A percentile compares a stretch with the other conserved stretches of the same genome.
phyloP scores from a whole-genome alignment of 2,888 invertebrate species.

The Melanchra persicariae region DNA sequence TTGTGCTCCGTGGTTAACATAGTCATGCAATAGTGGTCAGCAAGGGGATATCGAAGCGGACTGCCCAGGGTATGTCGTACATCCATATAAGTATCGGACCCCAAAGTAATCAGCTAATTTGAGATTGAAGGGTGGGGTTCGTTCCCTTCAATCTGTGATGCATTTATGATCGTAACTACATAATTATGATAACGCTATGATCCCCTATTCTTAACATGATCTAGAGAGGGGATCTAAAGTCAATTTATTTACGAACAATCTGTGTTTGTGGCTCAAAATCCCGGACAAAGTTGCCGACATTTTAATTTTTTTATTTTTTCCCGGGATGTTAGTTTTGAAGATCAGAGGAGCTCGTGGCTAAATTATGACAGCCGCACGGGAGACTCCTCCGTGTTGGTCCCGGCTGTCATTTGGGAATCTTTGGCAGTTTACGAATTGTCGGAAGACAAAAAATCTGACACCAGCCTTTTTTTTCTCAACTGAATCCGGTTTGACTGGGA shows the following conservation, averaged over 20 bases:
- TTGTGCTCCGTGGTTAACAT: too few species aligned
- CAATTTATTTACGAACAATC: slow-evolving; percentile 8
- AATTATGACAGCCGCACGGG: too few species aligned
- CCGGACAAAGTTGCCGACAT: neutral
- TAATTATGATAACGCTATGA: slow-evolving; percentile 36
- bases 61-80: neutral
- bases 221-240: slow-evolving; percentile 13
- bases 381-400: too few species aligned
- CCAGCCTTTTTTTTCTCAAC: too few species aligned
- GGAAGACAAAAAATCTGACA: too few species aligned
- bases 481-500: too few species aligned
- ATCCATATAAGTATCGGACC: slow-evolving; percentile 7
- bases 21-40: neutral
- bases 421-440: too few species aligned
- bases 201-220: slow-evolving; percentile 1
- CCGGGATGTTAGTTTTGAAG: neutral
- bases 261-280: neutral
- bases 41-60: too few species aligned
- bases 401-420: too few species aligned
- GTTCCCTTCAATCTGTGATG: neutral
- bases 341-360: too few species aligned
- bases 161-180: slow-evolving; percentile 33
- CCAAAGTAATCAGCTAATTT: slow-evolving; percentile 38
- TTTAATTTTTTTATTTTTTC: neutral
- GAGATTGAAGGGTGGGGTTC: neutral